Conservation (phyloP, 2,797 vertebrate species). For the Poecilia picta region DNA sequence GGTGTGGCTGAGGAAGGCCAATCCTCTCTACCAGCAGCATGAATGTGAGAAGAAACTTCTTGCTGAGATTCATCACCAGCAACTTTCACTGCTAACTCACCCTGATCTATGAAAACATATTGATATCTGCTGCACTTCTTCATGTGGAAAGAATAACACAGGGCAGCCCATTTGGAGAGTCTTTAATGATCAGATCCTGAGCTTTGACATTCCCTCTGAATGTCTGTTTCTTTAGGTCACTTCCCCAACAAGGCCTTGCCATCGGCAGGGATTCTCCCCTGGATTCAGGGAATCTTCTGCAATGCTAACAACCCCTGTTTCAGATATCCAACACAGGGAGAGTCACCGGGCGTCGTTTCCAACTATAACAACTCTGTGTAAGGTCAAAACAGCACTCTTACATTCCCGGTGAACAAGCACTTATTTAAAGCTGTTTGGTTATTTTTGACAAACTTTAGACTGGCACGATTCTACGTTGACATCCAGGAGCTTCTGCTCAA, state of each 20-base stretch:
- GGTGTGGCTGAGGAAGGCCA: conserved; percentile 93
- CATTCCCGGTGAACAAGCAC: neutral
- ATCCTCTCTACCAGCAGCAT: conserved; percentile 92
- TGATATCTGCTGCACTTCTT: neutral
- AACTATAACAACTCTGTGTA: conserved; percentile 97
- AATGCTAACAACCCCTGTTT: conserved; percentile 97
- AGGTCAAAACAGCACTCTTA: conserved; percentile 40
- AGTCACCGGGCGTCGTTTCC: conserved; percentile 90
- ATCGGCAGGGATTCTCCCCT: conserved; percentile 91
- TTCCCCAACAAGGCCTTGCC: conserved; percentile 99
- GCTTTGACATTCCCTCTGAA: neutral
- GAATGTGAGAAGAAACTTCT: conserved; percentile 85
- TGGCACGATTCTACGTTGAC: conserved; percentile 89
- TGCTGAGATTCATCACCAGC: neutral
- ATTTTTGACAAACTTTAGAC: conserved; percentile 68
- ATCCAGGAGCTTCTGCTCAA: conserved; percentile 86
- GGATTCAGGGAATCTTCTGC: conserved; percentile 97
- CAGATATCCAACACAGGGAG: conserved; percentile 86
- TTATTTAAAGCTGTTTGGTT: neutral
- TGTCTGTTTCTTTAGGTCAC: conserved; percentile 84
- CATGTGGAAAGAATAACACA: neutral
- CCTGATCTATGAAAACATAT: neutral
- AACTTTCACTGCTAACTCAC: neutral
- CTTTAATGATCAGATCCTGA: neutral
- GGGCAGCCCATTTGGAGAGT: neutral